These are phyloP conservation scores for Chaitophorus viminalis DNA, from an alignment of 2,888 invertebrate genomes.

Conservation along the genomic window DNA sequence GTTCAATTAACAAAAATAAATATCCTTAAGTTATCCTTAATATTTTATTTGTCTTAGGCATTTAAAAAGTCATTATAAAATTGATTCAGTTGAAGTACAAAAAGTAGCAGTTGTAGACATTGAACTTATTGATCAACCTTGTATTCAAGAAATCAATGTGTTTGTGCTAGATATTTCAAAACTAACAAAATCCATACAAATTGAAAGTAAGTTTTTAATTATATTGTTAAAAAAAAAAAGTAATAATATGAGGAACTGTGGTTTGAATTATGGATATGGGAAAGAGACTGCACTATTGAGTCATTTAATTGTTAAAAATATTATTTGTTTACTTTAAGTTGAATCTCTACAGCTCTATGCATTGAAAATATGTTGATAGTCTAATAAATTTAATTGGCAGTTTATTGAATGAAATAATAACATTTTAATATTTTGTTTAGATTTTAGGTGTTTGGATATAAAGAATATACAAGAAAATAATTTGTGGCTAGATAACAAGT, in stretches of 20 bases:
- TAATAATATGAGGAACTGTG: too few species aligned
- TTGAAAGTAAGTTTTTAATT: conserved; percentile 17
- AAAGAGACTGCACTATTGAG: too few species aligned
- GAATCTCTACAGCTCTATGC: too few species aligned
- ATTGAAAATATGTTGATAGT: background rate
- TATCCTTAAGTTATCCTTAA: background rate
- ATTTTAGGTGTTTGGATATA: conserved; percentile 72
- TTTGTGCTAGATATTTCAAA: conserved; percentile 39
- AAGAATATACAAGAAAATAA: conserved; percentile 73
- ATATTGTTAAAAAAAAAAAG: background rate
- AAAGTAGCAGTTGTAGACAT: conserved; percentile 46
- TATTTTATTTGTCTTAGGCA: conserved; percentile 8
- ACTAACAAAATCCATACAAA: background rate
- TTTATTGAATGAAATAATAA: conserved; percentile 63
- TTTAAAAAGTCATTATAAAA: conserved; percentile 17
- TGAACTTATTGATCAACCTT: conserved; percentile 14
- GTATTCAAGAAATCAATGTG: conserved; percentile 25
- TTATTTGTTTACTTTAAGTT: background rate
- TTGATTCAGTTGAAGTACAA: background rate
- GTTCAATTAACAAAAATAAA: background rate
- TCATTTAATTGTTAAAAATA: too few species aligned
- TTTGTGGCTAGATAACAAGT: conserved; percentile 79
- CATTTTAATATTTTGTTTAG: conserved; percentile 54
- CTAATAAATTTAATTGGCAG: background rate
- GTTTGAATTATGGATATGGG: background rate